Conservation (phyloP, 2,797 vertebrate species). For the Melanotaenia maccullochi region DNA sequence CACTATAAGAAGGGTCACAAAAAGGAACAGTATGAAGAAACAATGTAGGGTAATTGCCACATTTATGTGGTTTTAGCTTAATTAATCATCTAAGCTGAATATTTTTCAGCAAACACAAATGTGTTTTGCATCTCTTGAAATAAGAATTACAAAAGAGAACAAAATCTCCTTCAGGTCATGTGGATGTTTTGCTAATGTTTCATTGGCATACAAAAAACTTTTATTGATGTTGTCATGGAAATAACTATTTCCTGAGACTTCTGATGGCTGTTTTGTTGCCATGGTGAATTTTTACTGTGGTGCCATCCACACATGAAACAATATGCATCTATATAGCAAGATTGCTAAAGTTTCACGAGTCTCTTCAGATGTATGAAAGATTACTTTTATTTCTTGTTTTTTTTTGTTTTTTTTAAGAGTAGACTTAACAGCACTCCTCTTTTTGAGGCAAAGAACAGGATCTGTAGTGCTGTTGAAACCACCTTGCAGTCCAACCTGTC, state of each 20-base stretch:
- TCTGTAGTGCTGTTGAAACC: not conserved
- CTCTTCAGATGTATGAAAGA: conserved; percentile 8
- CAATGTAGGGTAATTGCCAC: conserved; percentile 39
- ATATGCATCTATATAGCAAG: conserved; percentile 46
- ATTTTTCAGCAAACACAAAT: conserved; percentile 25
- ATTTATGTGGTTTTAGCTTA: conserved; percentile 40
- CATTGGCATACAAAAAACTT: conserved; percentile 59
- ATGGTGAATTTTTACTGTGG: conserved; percentile 60
- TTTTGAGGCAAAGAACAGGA: not conserved
- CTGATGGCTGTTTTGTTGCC: conserved; percentile 59
- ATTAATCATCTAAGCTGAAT: conserved; percentile 34
- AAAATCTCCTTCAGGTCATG: conserved; percentile 43
- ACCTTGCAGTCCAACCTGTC: not conserved
- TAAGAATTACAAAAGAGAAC: conserved; percentile 13
- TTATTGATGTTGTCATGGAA: conserved; percentile 72
- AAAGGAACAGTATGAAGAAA: conserved; percentile 16
- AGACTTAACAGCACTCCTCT: not conserved
- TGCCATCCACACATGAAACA: conserved; percentile 46
- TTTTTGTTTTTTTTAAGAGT: no score
- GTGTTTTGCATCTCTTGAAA: conserved; percentile 33
- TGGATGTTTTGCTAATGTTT: conserved; percentile 55
- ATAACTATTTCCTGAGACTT: conserved; percentile 52
- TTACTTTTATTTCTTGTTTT: not conserved
- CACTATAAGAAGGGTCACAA: conserved; percentile 21
- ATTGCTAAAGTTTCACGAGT: conserved; percentile 39